A percentile compares a stretch with the other conserved stretches of the same genome.
These are phyloP conservation scores for Tenebrio molitor DNA, from an alignment of 1,140 invertebrate species.

Conservation along the genomic window DNA sequence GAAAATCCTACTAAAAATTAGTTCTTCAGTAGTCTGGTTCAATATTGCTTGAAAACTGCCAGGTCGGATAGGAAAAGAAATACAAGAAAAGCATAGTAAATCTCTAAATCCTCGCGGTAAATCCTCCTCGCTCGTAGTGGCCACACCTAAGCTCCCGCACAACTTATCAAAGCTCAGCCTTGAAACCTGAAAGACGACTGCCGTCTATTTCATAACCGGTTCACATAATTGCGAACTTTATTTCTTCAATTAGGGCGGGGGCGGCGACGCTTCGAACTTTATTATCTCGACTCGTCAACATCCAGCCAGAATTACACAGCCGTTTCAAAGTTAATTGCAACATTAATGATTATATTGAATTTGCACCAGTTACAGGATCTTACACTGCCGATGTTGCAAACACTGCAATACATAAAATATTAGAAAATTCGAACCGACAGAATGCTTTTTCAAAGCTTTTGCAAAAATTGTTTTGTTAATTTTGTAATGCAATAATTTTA, in stretches of 20 bases:
- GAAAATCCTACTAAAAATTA: constrained; percentile 49
- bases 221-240: constrained; percentile 11
- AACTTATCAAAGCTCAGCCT: constrained; percentile 52
- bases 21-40: constrained; percentile 46
- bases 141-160: constrained; percentile 52
- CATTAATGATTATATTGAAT: no score
- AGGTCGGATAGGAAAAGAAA: constrained; percentile 50
- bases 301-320: no score
- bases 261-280: no score
- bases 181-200: constrained; percentile 22
- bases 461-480: no score
- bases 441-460: no score
- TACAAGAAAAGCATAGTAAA: constrained; percentile 51
- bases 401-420: no score
- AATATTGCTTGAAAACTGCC: constrained; percentile 49
- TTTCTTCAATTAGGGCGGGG: constrained; percentile 18
- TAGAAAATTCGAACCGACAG: no score
- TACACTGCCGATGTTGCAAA: no score
- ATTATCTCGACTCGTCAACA: no score
- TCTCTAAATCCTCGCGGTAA: constrained; percentile 51
- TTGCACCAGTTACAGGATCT: no score
- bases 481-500: no score
- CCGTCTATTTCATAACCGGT: constrained; percentile 21
- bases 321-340: no score
- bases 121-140: constrained; percentile 47